phyloP scores from a whole-genome alignment of 1,140 invertebrate genomes.

The Leucophenga varia region DNA sequence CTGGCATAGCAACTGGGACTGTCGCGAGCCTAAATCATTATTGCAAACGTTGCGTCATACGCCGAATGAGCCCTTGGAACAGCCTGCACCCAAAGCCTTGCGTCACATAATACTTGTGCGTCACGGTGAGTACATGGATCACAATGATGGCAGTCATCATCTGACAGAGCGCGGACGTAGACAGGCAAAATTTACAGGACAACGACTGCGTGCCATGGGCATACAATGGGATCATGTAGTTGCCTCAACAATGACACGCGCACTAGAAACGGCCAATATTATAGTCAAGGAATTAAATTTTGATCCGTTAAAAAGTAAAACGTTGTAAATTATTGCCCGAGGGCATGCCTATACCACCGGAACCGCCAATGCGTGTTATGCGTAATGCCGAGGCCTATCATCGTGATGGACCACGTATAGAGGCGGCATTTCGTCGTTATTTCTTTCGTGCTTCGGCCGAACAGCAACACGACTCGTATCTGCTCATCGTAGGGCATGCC shows the following conservation, averaged over 20 bases:
- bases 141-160: slow-evolving; percentile 70
- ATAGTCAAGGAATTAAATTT: slow-evolving; percentile 61
- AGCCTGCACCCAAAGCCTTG: slow-evolving; percentile 67
- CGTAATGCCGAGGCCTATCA: slow-evolving; percentile 79
- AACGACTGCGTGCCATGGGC: slow-evolving; percentile 70
- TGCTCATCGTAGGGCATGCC: slow-evolving; percentile 93
- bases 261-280: slow-evolving; percentile 84
- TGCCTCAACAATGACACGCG: slow-evolving; percentile 90
- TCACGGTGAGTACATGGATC: slow-evolving; percentile 88
- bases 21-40: slow-evolving; percentile 68
- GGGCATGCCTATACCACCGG: slow-evolving; percentile 90
- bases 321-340: slow-evolving; percentile 81
- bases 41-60: slow-evolving; percentile 63
- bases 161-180: slow-evolving; percentile 81
- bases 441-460: slow-evolving; percentile 82
- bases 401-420: slow-evolving; percentile 90
- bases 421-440: slow-evolving; percentile 92
- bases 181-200: slow-evolving; percentile 81
- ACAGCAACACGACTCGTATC: slow-evolving; percentile 84
- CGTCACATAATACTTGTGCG: slow-evolving; percentile 88
- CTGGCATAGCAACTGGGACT: slow-evolving; percentile 87
- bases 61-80: slow-evolving; percentile 62
- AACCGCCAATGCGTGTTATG: slow-evolving; percentile 84
- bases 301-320: slow-evolving; percentile 59
- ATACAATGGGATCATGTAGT: slow-evolving; percentile 76